Evolutionary conservation across 2,797 vertebrate species (phyloP), one percentile per base, ranked within the genome.

Genomic region (Danio choprae): DNA sequence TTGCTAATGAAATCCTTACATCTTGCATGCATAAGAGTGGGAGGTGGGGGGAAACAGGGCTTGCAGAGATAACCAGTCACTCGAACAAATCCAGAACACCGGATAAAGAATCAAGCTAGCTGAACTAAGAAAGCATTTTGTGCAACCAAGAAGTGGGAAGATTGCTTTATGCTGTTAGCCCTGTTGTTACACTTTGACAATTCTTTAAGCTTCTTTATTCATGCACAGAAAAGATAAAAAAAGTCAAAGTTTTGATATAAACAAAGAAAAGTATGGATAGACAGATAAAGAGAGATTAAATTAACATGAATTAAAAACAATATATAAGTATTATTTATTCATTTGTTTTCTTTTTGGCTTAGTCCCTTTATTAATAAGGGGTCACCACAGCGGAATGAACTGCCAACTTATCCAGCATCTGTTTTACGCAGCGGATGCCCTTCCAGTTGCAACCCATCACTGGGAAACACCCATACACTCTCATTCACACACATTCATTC

Each of bases 81-180:
- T 93, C 88, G 93, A 94, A 94, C 93, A 93, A 94, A 94, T 94
- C 91, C 91, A 92, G 85, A 89, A 89, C 88, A 77, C 83, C 87
- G 89, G 80, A 86, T 85, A 89, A 87, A 83, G 81, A 89, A 79
- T 85, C 75, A 86, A 88, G 83, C 84, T 87, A 81, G 86, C 80
- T 58, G 81, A 87, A 87, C 84, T 88, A 86, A 88, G 86, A 85
- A 79, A 80, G 74, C 82, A 20, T 72, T 73, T 81, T 69, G 20
- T 40, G 69, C 69, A 74, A 69, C 59, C 18, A 40, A 74, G 69
- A 58, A 62, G 18, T 64, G 74, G 43, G 22, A 74, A 73, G 43
- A 55, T 53, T 74, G 51, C 44, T 51, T 55, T 67, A 46, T 38
- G 41, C 59, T 46, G 40, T 48, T 68, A 44, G 56, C 73, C 59